A percentile compares a stretch with the other conserved stretches of the same genome.
These are phyloP conservation scores for Latrodectus geometricus DNA, from an alignment of 1,140 invertebrate genomes.

Conservation along the genomic window DNA sequence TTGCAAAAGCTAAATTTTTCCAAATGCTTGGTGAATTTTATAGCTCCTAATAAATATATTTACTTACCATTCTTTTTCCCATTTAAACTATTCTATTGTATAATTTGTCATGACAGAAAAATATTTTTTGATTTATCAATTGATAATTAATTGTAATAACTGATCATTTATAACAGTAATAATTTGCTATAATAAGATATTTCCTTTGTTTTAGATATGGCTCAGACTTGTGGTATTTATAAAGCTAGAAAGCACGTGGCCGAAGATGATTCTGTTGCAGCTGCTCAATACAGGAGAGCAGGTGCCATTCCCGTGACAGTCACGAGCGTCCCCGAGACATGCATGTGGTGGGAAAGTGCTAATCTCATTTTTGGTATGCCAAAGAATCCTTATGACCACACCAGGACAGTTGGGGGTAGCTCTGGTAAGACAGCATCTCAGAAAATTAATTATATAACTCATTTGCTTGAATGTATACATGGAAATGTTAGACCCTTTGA, in stretches of 20 bases:
- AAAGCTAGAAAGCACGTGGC: not conserved
- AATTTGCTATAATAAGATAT: not conserved
- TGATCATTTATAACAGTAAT: too few species aligned
- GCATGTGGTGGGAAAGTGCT: slow-evolving; percentile 84
- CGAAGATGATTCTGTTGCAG: slow-evolving; percentile 76
- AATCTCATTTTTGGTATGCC: slow-evolving; percentile 88
- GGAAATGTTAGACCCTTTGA: too few species aligned
- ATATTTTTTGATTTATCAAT: too few species aligned
- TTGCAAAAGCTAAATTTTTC: too few species aligned
- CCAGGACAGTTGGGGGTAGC: slow-evolving; percentile 81
- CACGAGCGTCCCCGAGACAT: slow-evolving; percentile 88
- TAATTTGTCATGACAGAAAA: too few species aligned
- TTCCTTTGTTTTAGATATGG: not conserved
- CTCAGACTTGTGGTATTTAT: not conserved
- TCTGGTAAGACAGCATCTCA: slow-evolving; percentile 21
- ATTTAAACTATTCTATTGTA: too few species aligned
- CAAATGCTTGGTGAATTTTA: too few species aligned
- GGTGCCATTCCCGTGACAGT: slow-evolving; percentile 83
- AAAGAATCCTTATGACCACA: slow-evolving; percentile 89
- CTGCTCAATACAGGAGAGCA: slow-evolving; percentile 75
- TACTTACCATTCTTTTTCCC: too few species aligned
- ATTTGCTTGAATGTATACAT: not conserved
- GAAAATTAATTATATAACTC: not conserved
- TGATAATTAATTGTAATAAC: too few species aligned
- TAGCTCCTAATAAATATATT: too few species aligned